These are phyloP conservation scores for Nephrocerus scutellatus DNA, from an alignment of 2,888 invertebrate species.

Conservation along the genomic window DNA sequence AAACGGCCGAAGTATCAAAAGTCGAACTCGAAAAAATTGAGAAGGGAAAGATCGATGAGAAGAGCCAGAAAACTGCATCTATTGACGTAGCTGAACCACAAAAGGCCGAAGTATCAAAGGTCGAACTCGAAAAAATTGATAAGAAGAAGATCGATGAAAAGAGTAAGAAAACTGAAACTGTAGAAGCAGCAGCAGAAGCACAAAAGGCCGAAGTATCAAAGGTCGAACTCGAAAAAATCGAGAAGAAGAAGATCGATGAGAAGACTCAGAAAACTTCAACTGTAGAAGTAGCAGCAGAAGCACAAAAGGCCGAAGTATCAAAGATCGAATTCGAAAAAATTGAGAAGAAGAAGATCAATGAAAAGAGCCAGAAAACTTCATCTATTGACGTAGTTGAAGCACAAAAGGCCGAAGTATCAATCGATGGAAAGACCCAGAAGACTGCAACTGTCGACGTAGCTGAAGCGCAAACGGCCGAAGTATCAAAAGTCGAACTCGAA, in stretches of 20 bases:
- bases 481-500: no score
- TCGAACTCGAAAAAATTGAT: not conserved
- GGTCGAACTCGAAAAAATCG: slow-evolving; percentile 5
- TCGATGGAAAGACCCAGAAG: no score
- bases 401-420: not conserved
- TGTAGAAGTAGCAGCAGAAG: slow-evolving; percentile 16
- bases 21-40: not conserved
- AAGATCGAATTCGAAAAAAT: not conserved
- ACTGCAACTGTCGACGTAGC: no score
- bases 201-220: slow-evolving; percentile 6
- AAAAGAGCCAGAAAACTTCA: not conserved
- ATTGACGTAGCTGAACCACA: not conserved
- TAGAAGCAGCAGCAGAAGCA: slow-evolving; percentile 1
- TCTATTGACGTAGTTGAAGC: slow-evolving; percentile 10
- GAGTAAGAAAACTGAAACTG: slow-evolving; percentile 9
- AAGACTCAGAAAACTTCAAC: slow-evolving; percentile 15
- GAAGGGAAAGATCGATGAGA: not conserved
- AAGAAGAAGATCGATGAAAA: not conserved
- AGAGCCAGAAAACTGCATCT: not conserved
- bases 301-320: slow-evolving; percentile 10
- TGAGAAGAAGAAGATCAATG: slow-evolving; percentile 7
- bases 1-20: not conserved
- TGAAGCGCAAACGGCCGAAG: no score
- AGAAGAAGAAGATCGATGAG: slow-evolving; percentile 1
- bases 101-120: slow-evolving; percentile 1